Conservation (phyloP, 2,888 invertebrate genomes). For the Dynastes tityus region DNA sequence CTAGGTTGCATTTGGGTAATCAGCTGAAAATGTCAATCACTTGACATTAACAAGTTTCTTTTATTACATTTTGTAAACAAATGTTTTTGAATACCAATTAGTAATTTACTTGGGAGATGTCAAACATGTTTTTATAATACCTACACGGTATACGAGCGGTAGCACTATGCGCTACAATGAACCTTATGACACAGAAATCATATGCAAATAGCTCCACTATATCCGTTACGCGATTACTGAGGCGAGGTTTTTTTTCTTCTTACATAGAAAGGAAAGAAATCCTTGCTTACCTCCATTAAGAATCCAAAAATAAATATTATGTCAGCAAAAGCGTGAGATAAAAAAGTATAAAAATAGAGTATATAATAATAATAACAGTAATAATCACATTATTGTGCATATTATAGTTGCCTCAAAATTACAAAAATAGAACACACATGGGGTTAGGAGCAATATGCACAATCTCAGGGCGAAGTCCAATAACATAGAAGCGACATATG, state of each 20-base stretch:
- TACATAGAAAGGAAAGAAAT: constrained; percentile 16
- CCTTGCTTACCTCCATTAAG: constrained; percentile 8
- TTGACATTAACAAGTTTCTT: constrained; percentile 3
- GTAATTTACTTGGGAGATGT: background rate
- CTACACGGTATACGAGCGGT: background rate
- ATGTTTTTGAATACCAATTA: constrained; percentile 12
- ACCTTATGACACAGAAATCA: background rate
- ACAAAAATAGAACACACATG: no score
- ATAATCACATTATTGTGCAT: no score
- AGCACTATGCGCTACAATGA: background rate
- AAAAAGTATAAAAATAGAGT: background rate
- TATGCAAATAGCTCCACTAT: constrained; percentile 18
- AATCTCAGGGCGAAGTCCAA: no score
- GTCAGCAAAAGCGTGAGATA: background rate
- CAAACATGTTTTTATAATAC: constrained; percentile 11
- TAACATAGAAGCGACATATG: no score
- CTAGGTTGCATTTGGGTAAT: background rate
- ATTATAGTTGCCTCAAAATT: no score
- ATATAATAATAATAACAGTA: background rate
- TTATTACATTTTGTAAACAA: background rate
- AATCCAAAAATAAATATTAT: constrained; percentile 35
- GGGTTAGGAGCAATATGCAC: no score
- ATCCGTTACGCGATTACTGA: background rate
- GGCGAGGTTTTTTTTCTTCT: background rate
- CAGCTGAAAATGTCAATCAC: background rate